Base-by-base conservation (phyloP, 1,140 invertebrate species). In the Zaprionus capensis region DNA sequence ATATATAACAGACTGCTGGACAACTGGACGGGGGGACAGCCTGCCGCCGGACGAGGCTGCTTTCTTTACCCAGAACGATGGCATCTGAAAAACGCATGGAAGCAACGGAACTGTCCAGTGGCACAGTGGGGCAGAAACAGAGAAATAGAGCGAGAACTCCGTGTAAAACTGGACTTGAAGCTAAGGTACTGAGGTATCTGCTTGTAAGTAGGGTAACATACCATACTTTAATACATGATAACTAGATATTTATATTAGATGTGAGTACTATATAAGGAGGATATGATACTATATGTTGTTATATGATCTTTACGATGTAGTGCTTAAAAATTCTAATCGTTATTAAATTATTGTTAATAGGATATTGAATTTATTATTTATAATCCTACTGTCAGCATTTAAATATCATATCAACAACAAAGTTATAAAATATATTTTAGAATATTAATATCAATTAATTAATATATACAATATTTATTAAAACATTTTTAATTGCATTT, bases 31-130 rank as follows among this genome's bases (percentile, higher is more conserved):
- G 44, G 46, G 38, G 17, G 73, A 69, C 61, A 63, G 51, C 24
- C 14, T 28, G 34, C 12, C 26, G 36, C 7, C 38, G 38, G 53
- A 17, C 57, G 28, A 55, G 62, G 66, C 68, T 59, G 84, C 84
- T 88, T 88, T 88, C 84, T 90, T 88, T 88, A 81, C 78, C 71
- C 69, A 90, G 85, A 88, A 88, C 81, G 84, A 88, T 88, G 84
- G 81, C 85, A 88, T 88, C 84, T 75, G 14, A 31, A 64, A 81
- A 76, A 67, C 44, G 56, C 34, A 41, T 55, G 75, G 38, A 71
- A 73, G 72, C 71, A 73, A 81, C 58, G 82, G 71, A 69, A 57
- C 53, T 59, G 38, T 31, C 15, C 38, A 24, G n/a, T 3, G 2
- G 51, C 34, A 57, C 64, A 56, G 64, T 66, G 64, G 36, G 0